Percentiles rank a stretch among this genome's conserved stretches.
These are phyloP conservation scores for Aphelinus atriplicis DNA, from an alignment of 1,140 invertebrate species.

Conservation along the genomic window DNA sequence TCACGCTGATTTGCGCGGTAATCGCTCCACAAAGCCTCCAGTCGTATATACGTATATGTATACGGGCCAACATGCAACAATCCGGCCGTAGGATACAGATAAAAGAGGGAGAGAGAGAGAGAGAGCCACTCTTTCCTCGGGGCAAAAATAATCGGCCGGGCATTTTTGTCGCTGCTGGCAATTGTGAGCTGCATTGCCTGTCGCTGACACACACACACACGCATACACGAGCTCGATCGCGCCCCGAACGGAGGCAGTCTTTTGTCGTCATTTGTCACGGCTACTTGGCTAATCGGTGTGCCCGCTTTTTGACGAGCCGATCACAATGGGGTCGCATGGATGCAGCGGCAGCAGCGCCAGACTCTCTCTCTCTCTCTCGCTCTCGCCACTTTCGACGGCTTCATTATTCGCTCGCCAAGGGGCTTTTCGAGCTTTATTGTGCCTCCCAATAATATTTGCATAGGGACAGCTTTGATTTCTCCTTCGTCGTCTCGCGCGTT, in stretches of 20 bases:
- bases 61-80: constrained; percentile 17
- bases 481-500: not conserved
- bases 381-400: too few relatives aligned
- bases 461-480: constrained; percentile 20
- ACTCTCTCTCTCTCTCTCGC: too few relatives aligned
- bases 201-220: constrained; percentile 13
- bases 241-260: constrained; percentile 13
- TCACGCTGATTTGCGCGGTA: constrained; percentile 61
- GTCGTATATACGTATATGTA: constrained; percentile 35
- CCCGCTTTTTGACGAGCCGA: too few relatives aligned
- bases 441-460: constrained; percentile 26
- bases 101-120: not conserved
- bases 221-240: constrained; percentile 2
- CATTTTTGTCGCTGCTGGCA: not conserved
- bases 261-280: constrained; percentile 38
- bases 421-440: constrained; percentile 22
- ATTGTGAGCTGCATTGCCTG: constrained; percentile 18
- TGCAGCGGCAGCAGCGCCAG: too few relatives aligned
- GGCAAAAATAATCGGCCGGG: constrained; percentile 31
- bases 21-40: constrained; percentile 58
- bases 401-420: too few relatives aligned
- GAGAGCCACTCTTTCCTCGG: not conserved
- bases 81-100: not conserved
- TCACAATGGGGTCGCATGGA: too few relatives aligned
- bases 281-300: constrained; percentile 21